Evolutionary conservation across 2,888 invertebrate species (phyloP), one percentile per base, ranked within the genome.

Genomic region (Rotaria macrura): DNA sequence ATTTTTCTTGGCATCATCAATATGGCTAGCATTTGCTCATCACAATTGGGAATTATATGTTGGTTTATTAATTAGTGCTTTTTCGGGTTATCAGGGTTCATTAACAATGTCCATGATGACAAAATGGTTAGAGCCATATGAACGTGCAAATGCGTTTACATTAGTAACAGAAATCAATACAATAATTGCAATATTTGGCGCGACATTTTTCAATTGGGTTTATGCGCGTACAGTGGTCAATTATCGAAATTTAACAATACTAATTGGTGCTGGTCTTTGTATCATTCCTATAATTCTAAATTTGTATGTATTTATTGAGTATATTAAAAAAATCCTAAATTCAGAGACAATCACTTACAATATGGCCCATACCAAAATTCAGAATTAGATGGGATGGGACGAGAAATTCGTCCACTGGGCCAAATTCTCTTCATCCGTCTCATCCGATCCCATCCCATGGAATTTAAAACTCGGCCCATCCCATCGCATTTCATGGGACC

Each of bases 101-200:
- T 79, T 79, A n/a, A 43, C 79, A 79, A n/a, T 25, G 25, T 79
- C 79, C 25, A 79, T 79, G 79, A 40, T 79, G 43, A 9, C 79
- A n/a, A 79, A 79, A 79, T 79, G 79, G 79, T 43, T 79, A n/a
- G 43, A 43, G 43, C 79, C 79, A 40, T 20, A 79, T 79, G 79
- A 79, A n/a, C 40, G 43, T 25, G 10, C 79, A n/a, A 25, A 79
- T 43, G 43, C 79, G n/a, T 43, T 79, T 40, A n/a, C 79, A 43
- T 43, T 79, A 14, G 43, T 79, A 6, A 79, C 79, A 79, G 79
- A 43, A 79, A 43, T 79, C 6, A 79, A 43, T 79, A 79, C 79
- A 43, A 79, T 79, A 12, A 79, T 25, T 6, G 14, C 43, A 38
- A n/a, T n/a, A 79, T 79, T 79, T 43, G 79, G 79, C 14, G 10